Conservation (phyloP, 1,140 invertebrate genomes). For the Mamestra configurata region DNA sequence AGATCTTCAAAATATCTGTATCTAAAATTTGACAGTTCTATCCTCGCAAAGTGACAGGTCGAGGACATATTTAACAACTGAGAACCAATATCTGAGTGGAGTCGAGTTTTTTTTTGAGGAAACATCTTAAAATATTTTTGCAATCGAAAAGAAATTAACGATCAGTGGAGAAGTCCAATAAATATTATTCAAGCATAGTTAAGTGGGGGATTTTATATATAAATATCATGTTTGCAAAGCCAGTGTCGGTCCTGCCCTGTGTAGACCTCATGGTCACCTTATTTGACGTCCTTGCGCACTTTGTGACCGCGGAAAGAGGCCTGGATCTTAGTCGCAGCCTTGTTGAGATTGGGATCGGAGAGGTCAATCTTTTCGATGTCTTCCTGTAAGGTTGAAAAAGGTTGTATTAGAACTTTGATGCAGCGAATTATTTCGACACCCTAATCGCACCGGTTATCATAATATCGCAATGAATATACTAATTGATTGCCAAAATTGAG, state of each 20-base stretch:
- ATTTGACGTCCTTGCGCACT: conserved; percentile 92
- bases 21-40: background rate
- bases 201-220: background rate
- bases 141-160: background rate
- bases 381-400: conserved; percentile 77
- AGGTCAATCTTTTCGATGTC: conserved; percentile 94
- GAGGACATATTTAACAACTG: no score
- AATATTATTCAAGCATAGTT: background rate
- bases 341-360: conserved; percentile 95
- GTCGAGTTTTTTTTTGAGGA: background rate
- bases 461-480: no score
- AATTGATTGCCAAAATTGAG: no score
- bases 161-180: background rate
- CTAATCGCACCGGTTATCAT: no score
- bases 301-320: conserved; percentile 97
- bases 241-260: conserved; percentile 58
- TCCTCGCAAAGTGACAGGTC: no score
- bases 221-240: conserved; percentile 42
- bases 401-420: background rate
- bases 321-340: conserved; percentile 97
- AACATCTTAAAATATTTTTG: background rate
- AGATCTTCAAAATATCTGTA: background rate
- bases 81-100: no score
- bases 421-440: no score
- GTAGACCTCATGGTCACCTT: conserved; percentile 62